These are phyloP conservation scores for Todiramphus chloris DNA, from an alignment of 2,113 vertebrate species.

Conservation along the genomic window DNA sequence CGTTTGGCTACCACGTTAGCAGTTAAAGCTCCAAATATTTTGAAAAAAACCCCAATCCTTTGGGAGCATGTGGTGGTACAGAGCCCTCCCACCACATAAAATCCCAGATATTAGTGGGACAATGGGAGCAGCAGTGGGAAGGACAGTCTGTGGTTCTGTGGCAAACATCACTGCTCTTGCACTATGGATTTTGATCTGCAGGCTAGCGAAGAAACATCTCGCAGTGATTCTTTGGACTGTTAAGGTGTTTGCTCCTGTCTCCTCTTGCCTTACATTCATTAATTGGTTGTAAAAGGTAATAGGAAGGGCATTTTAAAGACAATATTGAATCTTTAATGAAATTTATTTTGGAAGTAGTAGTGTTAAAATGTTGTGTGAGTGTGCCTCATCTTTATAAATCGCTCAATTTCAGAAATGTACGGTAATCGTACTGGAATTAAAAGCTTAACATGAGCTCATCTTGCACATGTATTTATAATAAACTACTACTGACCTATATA, in stretches of 20 bases:
- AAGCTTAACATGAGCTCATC: slow-evolving; percentile 41
- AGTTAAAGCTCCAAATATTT: background rate
- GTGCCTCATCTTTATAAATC: background rate
- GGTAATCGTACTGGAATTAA: background rate
- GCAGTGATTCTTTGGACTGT: background rate
- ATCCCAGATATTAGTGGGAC: background rate
- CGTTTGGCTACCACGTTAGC: background rate
- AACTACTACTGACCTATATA: slow-evolving; percentile 31
- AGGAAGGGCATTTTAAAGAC: background rate
- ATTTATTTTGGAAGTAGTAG: background rate
- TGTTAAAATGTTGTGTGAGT: background rate
- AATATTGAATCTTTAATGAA: background rate
- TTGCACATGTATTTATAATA: slow-evolving; percentile 15
- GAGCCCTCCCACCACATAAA: background rate
- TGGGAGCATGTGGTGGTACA: background rate
- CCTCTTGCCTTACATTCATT: background rate
- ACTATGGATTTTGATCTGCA: background rate
- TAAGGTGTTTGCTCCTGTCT: background rate
- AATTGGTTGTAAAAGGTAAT: background rate
- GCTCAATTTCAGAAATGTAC: background rate
- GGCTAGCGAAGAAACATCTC: background rate
- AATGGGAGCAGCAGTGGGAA: background rate
- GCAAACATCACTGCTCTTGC: background rate
- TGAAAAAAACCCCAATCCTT: background rate
- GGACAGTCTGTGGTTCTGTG: background rate